phyloP scores from a whole-genome alignment of 2,888 invertebrate genomes.

The Diplolepis rosae region DNA sequence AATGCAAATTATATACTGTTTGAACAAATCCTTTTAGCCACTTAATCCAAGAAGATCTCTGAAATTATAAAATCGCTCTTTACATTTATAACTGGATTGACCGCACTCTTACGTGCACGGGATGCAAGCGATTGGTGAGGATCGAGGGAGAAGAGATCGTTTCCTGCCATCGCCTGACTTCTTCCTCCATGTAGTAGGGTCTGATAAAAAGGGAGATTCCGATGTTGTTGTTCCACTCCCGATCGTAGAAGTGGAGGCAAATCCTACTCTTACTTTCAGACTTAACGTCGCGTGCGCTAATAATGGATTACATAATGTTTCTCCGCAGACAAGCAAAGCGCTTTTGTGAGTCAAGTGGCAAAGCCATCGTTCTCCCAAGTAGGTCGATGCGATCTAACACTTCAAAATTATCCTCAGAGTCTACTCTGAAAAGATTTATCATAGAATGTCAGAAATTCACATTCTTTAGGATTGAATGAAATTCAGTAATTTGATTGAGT shows the following conservation, averaged over 20 bases:
- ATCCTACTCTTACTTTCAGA: conserved; percentile 71
- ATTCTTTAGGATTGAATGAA: background rate
- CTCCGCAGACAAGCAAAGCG: conserved; percentile 54
- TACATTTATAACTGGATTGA: conserved; percentile 28
- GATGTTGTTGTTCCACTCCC: conserved; percentile 2
- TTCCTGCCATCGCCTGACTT: conserved; percentile 29
- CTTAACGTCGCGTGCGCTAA: conserved; percentile 66
- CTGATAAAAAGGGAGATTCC: conserved; percentile 16
- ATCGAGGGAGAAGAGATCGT: conserved; percentile 31
- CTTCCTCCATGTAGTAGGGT: conserved; percentile 26
- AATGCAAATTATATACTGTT: too few species aligned
- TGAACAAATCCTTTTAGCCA: background rate
- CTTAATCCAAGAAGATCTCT: background rate
- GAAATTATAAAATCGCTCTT: conserved; percentile 28
- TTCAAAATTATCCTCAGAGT: background rate
- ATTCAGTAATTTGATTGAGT: background rate
- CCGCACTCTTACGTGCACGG: conserved; percentile 29
- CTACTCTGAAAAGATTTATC: background rate
- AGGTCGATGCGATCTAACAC: background rate
- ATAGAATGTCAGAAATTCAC: too few species aligned
- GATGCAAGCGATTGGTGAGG: conserved; percentile 25
- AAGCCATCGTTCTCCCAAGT: conserved; percentile 33
- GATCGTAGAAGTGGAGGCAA: conserved; percentile 33
- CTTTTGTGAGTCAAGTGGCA: conserved; percentile 57
- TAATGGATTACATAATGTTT: conserved; percentile 59